Base-by-base conservation (phyloP, 2,797 vertebrate genomes). In the Spea hammondii region DNA sequence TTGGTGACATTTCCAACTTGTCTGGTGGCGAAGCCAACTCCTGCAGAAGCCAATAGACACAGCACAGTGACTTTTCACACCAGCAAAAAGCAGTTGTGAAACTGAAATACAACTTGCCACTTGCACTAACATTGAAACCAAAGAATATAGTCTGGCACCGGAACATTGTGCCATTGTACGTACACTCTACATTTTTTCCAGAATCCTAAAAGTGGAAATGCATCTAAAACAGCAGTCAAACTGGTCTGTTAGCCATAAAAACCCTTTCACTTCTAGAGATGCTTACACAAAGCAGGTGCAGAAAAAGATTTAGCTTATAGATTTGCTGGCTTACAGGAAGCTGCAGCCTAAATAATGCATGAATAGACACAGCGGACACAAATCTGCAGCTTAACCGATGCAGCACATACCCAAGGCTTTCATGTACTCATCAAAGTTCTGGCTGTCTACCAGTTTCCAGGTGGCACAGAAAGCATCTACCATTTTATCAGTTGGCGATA, bases 381-480 rank as follows among this genome's bases (percentile, higher is more conserved):
- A 72, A 72, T 70, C 7, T 72, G 48, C 47, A 59, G 32, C n/a
- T 45, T 69, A 46, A 32, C 10, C 5, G n/a, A 70, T 47, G 51
- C 11, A 32, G 47, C 57, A 92, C 95, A 86, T 89, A 98, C 97
- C 96, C 0, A 97, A 83, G 1, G 93, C 91, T 88, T 95, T 97
- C 96, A 98, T 94, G 82, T 97, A 98, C 7, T 96, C 95, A 74
- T 97, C 95, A 73, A 97, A 97, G 83, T 98, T 96, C 64, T 98
- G 94, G 83, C 95, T 96, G 84, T 95, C 93, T 1, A 92, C 91
- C 89, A 97, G 90, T 84, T 97, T 97, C 96, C 97, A 99, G 70
- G 94, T 96, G 85, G 93, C 95, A 87, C 94, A 95, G 89, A 99
- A 98, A 84, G 95, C 92, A 76, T 98, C 96, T 80, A 95, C 96